phyloP scores from a whole-genome alignment of 2,888 invertebrate species.

The Microctonus aethiopoides region DNA sequence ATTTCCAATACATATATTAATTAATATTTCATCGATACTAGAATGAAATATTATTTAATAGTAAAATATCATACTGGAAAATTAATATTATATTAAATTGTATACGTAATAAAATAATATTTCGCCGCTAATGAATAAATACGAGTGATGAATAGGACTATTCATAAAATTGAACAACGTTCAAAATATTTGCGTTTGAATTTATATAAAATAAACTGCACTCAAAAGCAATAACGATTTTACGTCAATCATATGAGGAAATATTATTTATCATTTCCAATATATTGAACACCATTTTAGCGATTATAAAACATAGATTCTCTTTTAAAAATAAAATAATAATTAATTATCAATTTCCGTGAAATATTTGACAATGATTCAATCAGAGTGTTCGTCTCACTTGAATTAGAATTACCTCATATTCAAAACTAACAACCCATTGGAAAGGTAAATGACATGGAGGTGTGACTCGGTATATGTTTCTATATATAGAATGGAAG shows the following conservation, averaged over 20 bases:
- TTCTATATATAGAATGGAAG: constrained; percentile 34
- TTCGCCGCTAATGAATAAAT: neutral
- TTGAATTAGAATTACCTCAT: neutral
- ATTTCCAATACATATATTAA: neutral
- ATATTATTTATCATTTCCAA: neutral
- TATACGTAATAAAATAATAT: neutral
- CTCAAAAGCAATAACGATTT: neutral
- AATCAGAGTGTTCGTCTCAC: neutral
- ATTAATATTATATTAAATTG: too few species aligned
- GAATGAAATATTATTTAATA: too few species aligned
- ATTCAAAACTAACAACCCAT: constrained; percentile 7
- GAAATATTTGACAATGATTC: neutral
- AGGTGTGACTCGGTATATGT: neutral
- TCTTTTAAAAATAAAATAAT: neutral
- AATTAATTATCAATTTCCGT: neutral
- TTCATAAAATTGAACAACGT: neutral
- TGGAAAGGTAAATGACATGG: neutral
- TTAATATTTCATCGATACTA: neutral
- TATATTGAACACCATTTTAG: neutral
- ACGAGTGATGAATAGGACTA: neutral
- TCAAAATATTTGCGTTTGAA: neutral
- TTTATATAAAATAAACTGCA: neutral
- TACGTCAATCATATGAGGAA: neutral
- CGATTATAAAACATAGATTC: neutral
- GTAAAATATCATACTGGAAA: too few species aligned